These are phyloP conservation scores for Nomada ferruginata DNA, from an alignment of 2,888 invertebrate genomes.

Conservation along the genomic window DNA sequence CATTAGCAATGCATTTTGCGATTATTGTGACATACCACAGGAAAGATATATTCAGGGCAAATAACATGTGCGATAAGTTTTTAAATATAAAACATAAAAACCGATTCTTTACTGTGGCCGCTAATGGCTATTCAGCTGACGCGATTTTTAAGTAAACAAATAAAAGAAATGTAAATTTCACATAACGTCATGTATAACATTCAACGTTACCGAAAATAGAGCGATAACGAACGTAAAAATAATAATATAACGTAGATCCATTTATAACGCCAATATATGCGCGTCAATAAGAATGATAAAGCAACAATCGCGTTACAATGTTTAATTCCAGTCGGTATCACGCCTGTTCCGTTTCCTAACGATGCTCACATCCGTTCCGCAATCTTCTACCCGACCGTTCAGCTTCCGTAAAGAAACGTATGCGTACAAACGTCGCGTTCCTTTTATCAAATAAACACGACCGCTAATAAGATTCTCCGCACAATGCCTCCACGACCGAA, in stretches of 20 bases:
- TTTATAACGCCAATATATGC: background rate
- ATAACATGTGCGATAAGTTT: too few species aligned
- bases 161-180: too few species aligned
- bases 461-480: conserved; percentile 32
- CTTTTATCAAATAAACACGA: conserved; percentile 43
- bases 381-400: conserved; percentile 19
- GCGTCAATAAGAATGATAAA: conserved; percentile 8
- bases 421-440: background rate
- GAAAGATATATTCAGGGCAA: too few species aligned
- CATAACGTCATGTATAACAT: too few species aligned
- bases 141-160: too few species aligned
- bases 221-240: too few species aligned
- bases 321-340: background rate
- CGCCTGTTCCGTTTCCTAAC: background rate
- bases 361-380: conserved; percentile 12
- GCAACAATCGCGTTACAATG: background rate
- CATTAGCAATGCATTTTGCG: too few species aligned
- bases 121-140: too few species aligned
- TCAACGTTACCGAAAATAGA: background rate
- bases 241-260: background rate
- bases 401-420: conserved; percentile 24
- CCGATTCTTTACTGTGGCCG: too few species aligned
- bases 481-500: conserved; percentile 22
- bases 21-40: too few species aligned
- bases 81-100: too few species aligned